Base-by-base conservation (phyloP, 2,888 invertebrate species). In the Pemphredon lugubris region DNA sequence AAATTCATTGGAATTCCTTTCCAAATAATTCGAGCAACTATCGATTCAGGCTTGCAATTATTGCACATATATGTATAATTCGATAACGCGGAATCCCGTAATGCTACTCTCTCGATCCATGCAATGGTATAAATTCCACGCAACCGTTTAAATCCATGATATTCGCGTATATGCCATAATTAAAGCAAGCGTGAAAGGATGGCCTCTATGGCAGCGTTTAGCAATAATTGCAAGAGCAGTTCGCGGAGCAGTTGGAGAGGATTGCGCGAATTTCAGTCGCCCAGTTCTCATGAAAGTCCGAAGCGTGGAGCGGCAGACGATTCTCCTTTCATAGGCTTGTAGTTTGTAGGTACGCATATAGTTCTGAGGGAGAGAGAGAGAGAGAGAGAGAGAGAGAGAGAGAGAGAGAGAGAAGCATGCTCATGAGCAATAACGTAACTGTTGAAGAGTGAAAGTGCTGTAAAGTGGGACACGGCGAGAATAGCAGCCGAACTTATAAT, bases 391-490 rank as follows among this genome's bases (percentile, higher is more conserved):
- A 61, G 76, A 78, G 82, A 79, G 79, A 61, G 76, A 78, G 82
- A 79, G 79, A 61, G 76, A 78, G 82, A 79, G 76, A 78, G 82
- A 79, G 79, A 61, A 75, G 57, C 51, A 66, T 50, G 79, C 77
- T 72, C 77, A 73, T 68, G 76, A 81, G 84, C 74, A 80, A 84
- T 88, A 89, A 88, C 89, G 89, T 89, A 89, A 89, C 88, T 86
- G 85, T 73, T 85, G 86, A 87, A 89, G 87, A 89, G 89, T 89
- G 89, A 89, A 89, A 89, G 89, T 89, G 77, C 77, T 66, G 82
- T 77, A 83, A 87, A 87, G 86, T 87, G 82, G 87, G 75, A 82
- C 87, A 83, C 67, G 21, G 40, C 61, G 60, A 66, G 79, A 77
- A 80, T 58, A 77, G 68, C 76, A 55, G 63, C 68, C 67, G 65